Percentiles rank a stretch among this genome's conserved stretches.
Evolutionary conservation across 2,888 invertebrate genomes (phyloP).

Genomic region (Amphipoea oculea): DNA sequence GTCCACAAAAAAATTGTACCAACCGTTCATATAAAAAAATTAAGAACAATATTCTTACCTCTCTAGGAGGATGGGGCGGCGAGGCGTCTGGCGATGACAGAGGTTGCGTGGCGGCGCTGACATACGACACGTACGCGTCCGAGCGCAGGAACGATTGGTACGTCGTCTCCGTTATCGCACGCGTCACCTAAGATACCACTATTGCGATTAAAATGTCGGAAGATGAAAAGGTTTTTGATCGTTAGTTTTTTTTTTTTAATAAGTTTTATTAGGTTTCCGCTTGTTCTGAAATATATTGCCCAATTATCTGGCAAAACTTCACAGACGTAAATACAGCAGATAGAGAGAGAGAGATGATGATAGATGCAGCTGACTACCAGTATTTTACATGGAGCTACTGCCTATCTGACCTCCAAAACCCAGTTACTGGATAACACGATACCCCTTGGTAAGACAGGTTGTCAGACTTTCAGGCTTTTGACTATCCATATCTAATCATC

Average conservation of each 20-base stretch:
- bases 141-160: slow-evolving; percentile 98
- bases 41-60: slow-evolving; percentile 67
- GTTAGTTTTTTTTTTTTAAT: neutral
- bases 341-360: no score
- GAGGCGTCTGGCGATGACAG: slow-evolving; percentile 91
- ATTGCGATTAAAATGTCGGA: slow-evolving; percentile 26
- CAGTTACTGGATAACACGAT: neutral
- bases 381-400: neutral
- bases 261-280: neutral
- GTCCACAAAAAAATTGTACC: neutral
- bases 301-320: neutral
- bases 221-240: neutral
- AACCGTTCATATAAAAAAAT: neutral
- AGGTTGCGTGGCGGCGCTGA: slow-evolving; percentile 95
- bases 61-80: slow-evolving; percentile 78
- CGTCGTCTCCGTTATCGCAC: slow-evolving; percentile 95
- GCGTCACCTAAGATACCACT: slow-evolving; percentile 91
- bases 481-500: neutral
- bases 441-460: neutral
- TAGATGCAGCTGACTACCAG: neutral
- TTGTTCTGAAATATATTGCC: neutral
- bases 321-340: no score
- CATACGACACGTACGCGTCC: slow-evolving; percentile 96
- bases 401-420: neutral
- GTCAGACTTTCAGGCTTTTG: neutral